These are phyloP conservation scores for Nomada ferruginata DNA, from an alignment of 2,888 invertebrate species.

Conservation along the genomic window DNA sequence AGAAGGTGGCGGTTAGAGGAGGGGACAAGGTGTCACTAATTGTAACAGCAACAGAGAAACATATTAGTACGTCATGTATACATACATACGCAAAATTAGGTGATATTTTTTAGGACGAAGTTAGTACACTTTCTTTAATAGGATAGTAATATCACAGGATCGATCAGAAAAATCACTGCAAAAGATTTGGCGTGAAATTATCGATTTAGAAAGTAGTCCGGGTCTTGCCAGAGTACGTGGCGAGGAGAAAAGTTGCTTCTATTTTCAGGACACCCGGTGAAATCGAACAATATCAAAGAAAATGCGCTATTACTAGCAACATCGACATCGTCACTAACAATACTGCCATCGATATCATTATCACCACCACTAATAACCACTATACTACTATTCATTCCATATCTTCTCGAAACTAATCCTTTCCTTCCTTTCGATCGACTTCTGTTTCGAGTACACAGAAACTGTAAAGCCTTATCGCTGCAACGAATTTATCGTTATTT, in stretches of 20 bases:
- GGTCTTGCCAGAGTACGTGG: not conserved
- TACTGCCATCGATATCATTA: conserved; percentile 18
- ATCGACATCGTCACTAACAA: conserved; percentile 1
- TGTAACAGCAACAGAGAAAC: no score
- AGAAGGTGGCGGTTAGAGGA: no score
- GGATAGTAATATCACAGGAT: no score
- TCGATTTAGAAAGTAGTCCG: not conserved
- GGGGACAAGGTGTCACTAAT: no score
- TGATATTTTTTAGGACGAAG: no score
- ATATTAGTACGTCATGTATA: no score
- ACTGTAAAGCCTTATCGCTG: conserved; percentile 36
- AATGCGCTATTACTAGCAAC: conserved; percentile 11
- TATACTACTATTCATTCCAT: conserved; percentile 40
- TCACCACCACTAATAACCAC: conserved; percentile 18
- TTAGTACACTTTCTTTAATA: no score
- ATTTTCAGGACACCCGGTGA: conserved; percentile 8
- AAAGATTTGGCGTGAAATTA: not conserved
- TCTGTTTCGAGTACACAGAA: conserved; percentile 42
- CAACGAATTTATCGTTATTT: conserved; percentile 43
- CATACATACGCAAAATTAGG: no score
- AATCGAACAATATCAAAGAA: not conserved
- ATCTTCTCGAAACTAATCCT: conserved; percentile 52
- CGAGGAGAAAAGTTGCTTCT: conserved; percentile 4
- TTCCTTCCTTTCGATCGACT: conserved; percentile 54
- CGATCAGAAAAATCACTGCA: not conserved